Evolutionary conservation across 2,113 vertebrate species (phyloP), one percentile per base, ranked within the genome.

Genomic region (Butorides virescens): DNA sequence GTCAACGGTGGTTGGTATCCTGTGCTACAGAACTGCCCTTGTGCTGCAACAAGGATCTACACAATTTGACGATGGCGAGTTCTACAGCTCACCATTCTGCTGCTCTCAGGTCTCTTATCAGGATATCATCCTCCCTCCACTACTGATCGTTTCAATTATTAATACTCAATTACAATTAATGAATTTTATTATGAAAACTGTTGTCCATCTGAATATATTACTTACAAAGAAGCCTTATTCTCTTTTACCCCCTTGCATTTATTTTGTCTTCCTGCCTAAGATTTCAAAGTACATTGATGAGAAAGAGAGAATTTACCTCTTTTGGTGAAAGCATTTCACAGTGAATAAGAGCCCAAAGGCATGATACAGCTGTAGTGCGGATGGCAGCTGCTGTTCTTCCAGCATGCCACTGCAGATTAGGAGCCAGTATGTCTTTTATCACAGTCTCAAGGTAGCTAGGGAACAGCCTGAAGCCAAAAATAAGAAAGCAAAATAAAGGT

Each of bases 401-500:
- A 3, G 99, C 99, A 2, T 96, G 98, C 99, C 99, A 99, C 97
- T 99, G 98, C 96, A 99, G 98, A 98, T 98, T 99, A 72, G 99
- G 99, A 92, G 98, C 98, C 96, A 99, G 89, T 61, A 99, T 91
- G 71, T 99, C 98, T 88, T 97, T 96, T 73, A 99, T 94, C 96
- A 99, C 97, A 32, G 84, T 96, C 97, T 99, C 98, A 11, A 99
- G 97, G 96, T 99, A 97, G 34, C 94, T 78, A 53, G 92, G 88
- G 91, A 99, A 99, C 94, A 94, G 93, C 95, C 99, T 99, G 97
- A 18, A 91, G 95, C 61, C 72, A 95, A 88, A 86, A 93, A 97
- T 52, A 95, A 50, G 62, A 91, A 55, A 59, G 56, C 44, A 84
- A 94, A 95, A 92, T 78, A 82, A 94, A 89, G 66, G 77, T 89